Conservation (phyloP, 2,113 vertebrate genomes). For the Empidonax traillii region DNA sequence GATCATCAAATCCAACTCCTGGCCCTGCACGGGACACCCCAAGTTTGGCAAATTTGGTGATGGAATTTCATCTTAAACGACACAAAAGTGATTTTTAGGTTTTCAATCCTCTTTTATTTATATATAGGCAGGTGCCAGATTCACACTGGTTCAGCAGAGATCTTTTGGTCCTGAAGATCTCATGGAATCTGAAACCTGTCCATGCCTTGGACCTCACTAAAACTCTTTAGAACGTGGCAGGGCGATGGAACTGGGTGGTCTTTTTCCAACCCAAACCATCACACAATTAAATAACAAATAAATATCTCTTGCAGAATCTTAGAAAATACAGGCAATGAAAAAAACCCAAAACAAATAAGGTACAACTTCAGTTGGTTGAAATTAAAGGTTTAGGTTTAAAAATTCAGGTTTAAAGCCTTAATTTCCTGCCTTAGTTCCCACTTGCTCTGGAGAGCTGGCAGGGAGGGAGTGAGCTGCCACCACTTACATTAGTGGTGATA, state of each 20-base stretch:
- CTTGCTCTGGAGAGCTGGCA: neutral
- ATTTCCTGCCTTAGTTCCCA: neutral
- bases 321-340: neutral
- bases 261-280: neutral
- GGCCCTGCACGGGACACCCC: neutral
- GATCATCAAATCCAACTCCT: neutral
- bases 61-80: neutral
- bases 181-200: neutral
- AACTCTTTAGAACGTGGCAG: neutral
- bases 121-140: neutral
- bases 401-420: neutral
- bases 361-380: neutral
- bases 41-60: neutral
- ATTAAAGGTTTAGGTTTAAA: neutral
- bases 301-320: neutral
- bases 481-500: rapidly evolving
- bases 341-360: neutral
- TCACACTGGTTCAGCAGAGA: neutral
- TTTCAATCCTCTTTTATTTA: neutral
- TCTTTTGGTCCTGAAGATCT: neutral
- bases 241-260: neutral
- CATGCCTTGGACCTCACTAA: neutral
- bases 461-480: neutral
- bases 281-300: neutral
- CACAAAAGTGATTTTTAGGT: neutral